Evolutionary conservation across 1,140 invertebrate genomes (phyloP).

Genomic region (Trachymyrmex septentrionalis): DNA sequence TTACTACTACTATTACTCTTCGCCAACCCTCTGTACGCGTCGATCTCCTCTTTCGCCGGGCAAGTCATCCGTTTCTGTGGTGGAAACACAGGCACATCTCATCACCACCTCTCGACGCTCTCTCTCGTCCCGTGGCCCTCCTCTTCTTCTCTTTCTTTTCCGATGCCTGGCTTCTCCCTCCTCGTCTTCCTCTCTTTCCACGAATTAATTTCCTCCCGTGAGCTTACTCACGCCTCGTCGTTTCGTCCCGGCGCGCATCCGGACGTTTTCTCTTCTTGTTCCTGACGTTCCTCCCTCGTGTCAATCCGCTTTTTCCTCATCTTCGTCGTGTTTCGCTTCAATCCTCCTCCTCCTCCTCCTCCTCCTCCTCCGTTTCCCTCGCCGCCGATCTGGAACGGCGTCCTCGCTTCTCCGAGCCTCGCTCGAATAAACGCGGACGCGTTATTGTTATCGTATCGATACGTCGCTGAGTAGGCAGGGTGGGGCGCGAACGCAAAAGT

Average conservation of each 20-base stretch:
- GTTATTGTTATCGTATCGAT: slow-evolving; percentile 62
- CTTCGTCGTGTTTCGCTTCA: neutral
- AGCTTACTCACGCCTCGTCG: slow-evolving; percentile 59
- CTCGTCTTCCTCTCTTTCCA: slow-evolving; percentile 42
- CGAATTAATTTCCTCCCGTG: slow-evolving; percentile 69
- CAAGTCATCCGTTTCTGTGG: slow-evolving; percentile 63
- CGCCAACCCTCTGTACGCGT: slow-evolving; percentile 47
- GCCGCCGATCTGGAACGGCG: slow-evolving; percentile 11
- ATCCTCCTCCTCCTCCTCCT: neutral
- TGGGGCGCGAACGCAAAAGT: slow-evolving; percentile 34
- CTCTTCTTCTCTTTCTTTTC: slow-evolving; percentile 7
- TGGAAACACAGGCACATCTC: slow-evolving; percentile 62
- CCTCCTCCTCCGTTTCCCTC: neutral
- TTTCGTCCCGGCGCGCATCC: slow-evolving; percentile 40
- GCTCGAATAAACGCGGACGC: slow-evolving; percentile 48
- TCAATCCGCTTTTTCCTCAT: slow-evolving; percentile 39
- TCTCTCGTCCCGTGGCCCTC: slow-evolving; percentile 15
- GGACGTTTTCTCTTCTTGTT: slow-evolving; percentile 31
- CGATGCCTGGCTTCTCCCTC: neutral
- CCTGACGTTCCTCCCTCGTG: slow-evolving; percentile 60
- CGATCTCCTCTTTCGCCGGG: slow-evolving; percentile 34
- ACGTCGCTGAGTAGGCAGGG: slow-evolving; percentile 46
- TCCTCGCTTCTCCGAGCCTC: slow-evolving; percentile 40
- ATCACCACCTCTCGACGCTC: slow-evolving; percentile 32
- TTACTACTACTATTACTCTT: slow-evolving; percentile 38